phyloP scores from a whole-genome alignment of 2,113 vertebrate species.

The Formicarius rufipectus region DNA sequence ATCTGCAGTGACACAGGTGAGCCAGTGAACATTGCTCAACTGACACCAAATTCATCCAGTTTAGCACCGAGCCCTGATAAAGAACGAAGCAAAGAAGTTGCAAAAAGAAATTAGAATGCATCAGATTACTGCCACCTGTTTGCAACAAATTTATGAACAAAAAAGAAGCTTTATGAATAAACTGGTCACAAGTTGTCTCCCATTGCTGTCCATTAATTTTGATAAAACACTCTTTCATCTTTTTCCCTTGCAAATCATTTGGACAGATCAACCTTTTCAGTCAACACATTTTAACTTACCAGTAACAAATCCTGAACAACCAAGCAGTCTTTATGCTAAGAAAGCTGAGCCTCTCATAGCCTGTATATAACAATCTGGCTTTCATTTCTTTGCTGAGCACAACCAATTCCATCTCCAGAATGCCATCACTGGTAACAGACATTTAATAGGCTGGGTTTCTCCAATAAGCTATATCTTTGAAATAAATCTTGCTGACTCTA shows the following conservation, averaged over 20 bases:
- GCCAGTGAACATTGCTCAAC: not conserved
- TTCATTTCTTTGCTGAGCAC: slow-evolving; percentile 14
- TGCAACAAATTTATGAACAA: slow-evolving; percentile 2
- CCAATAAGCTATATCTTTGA: not conserved
- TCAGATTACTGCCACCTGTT: not conserved
- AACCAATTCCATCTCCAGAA: not conserved
- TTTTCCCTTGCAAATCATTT: slow-evolving; percentile 9
- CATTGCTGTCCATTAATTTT: not conserved
- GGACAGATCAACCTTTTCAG: not conserved
- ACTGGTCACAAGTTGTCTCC: slow-evolving; percentile 15
- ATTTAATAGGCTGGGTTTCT: slow-evolving; percentile 1
- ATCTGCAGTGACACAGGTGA: not conserved
- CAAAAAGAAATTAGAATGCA: not conserved
- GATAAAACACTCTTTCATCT: not conserved
- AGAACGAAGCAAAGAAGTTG: slow-evolving; percentile 5
- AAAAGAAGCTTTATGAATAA: slow-evolving; percentile 24
- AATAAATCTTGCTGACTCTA: slow-evolving; percentile 37
- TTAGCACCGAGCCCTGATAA: not conserved
- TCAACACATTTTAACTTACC: not conserved
- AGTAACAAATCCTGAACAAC: not conserved
- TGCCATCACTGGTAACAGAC: not conserved
- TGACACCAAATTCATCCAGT: not conserved
- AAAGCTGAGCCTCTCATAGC: not conserved
- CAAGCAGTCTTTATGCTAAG: not conserved
- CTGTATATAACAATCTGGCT: not conserved